Conservation (phyloP, 2,113 vertebrate genomes). For the Phyllostomus hastatus region DNA sequence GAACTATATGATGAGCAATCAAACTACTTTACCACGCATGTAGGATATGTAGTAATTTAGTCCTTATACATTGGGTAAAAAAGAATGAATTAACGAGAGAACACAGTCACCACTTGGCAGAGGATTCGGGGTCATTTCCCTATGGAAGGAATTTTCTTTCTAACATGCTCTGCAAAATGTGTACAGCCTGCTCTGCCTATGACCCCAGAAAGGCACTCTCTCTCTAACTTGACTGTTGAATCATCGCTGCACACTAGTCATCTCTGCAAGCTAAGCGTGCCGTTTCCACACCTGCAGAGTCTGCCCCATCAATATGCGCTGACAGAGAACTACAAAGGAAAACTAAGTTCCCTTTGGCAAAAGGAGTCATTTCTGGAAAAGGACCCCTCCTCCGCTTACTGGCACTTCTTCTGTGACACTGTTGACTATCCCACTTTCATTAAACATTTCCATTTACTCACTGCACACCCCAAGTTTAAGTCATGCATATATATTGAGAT, state of each 20-base stretch:
- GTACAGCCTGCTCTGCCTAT: not conserved
- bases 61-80: not conserved
- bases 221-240: not conserved
- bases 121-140: not conserved
- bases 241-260: not conserved
- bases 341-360: not conserved
- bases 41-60: not conserved
- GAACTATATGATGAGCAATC: not conserved
- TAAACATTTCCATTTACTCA: not conserved
- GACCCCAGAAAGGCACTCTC: not conserved
- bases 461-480: not conserved
- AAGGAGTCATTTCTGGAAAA: not conserved
- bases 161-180: not conserved
- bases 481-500: not conserved
- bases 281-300: not conserved
- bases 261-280: not conserved
- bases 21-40: not conserved
- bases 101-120: not conserved
- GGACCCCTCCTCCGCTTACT: not conserved
- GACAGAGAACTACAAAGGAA: not conserved
- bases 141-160: not conserved
- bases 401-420: not conserved
- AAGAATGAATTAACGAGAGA: not conserved
- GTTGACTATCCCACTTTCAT: not conserved
- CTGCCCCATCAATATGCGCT: not conserved